Evolutionary conservation across 2,797 vertebrate species (phyloP).

Genomic region (Catostomus latipinnis): DNA sequence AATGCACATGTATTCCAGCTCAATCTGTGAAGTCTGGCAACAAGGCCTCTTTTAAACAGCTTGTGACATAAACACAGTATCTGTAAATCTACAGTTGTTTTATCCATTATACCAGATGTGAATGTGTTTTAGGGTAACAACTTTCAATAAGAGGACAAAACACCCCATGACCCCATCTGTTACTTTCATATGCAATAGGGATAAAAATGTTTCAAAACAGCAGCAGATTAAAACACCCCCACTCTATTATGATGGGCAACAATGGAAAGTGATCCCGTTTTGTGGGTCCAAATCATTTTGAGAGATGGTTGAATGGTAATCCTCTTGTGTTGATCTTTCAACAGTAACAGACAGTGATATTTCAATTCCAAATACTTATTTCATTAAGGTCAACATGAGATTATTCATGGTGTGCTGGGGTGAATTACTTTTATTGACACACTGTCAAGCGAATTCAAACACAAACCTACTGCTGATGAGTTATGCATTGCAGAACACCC

Average conservation of each 20-base stretch:
- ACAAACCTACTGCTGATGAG: not conserved
- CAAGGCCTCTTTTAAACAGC: constrained; percentile 36
- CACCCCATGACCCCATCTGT: constrained; percentile 7
- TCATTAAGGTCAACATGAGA: not conserved
- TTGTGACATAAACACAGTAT: not conserved
- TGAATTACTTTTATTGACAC: not conserved
- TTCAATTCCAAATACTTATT: constrained; percentile 7
- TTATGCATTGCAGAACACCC: not conserved
- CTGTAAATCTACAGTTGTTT: constrained; percentile 11
- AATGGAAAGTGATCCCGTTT: constrained; percentile 18
- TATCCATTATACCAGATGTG: constrained; percentile 3
- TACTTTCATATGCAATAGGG: not conserved
- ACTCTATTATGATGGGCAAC: constrained; percentile 8
- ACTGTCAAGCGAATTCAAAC: constrained; percentile 1
- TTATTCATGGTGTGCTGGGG: constrained; percentile 16
- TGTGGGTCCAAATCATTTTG: constrained; percentile 18
- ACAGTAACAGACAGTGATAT: constrained; percentile 12
- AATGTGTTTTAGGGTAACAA: constrained; percentile 6
- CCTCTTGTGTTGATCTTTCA: constrained; percentile 30
- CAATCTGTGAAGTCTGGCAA: no score
- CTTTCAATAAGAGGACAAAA: constrained; percentile 8
- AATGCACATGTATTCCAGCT: constrained; percentile 21
- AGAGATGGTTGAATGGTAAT: constrained; percentile 27
- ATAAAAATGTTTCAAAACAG: constrained; percentile 44
- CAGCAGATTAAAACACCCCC: constrained; percentile 34